Evolutionary conservation across 2,113 vertebrate species (phyloP).

Genomic region (Chrysochloris asiatica): DNA sequence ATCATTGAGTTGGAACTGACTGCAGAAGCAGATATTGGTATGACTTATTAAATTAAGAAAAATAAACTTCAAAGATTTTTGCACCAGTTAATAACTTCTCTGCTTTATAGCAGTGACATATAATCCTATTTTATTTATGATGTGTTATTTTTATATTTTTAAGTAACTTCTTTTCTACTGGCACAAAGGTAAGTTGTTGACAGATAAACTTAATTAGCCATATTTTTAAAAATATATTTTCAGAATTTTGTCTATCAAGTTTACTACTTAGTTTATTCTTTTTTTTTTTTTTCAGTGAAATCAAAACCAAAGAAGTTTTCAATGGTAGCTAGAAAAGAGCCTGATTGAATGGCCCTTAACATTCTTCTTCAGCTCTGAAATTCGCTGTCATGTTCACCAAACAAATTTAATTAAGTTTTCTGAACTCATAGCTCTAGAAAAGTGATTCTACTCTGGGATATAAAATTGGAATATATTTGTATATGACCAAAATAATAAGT

Average conservation of each 20-base stretch:
- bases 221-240: background rate
- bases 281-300: slow-evolving; percentile 28
- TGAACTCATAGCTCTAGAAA: background rate
- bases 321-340: background rate
- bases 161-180: background rate
- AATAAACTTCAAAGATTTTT: background rate
- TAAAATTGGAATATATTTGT: slow-evolving; percentile 2
- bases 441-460: background rate
- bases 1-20: too few species aligned
- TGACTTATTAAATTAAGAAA: slow-evolving; percentile 15
- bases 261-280: background rate
- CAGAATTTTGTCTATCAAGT: background rate
- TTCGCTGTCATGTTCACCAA: background rate
- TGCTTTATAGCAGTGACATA: background rate
- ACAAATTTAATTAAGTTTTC: background rate
- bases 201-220: background rate
- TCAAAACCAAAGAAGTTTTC: slow-evolving; percentile 14
- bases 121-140: background rate
- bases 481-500: background rate
- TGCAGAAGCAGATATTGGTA: too few species aligned
- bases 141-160: background rate
- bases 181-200: background rate
- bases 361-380: background rate
- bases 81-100: background rate
- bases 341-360: background rate